phyloP scores from a whole-genome alignment of 1,140 invertebrate species.

The Sycophaga agraensis region DNA sequence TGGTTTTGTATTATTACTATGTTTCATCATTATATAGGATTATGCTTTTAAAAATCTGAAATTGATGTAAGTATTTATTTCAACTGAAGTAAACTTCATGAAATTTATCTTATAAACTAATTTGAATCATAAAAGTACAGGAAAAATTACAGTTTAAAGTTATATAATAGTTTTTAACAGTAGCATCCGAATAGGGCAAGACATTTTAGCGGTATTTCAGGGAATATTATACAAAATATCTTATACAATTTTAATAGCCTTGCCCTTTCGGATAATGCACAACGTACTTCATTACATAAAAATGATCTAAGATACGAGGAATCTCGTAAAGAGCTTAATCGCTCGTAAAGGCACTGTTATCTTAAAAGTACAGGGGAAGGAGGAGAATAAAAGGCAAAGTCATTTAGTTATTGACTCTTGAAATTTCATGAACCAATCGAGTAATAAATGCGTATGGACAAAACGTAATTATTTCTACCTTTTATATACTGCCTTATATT shows the following conservation, averaged over 20 bases:
- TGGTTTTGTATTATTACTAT: no score
- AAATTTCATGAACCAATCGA: no score
- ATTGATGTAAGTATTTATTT: no score
- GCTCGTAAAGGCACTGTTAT: slow-evolving; percentile 19
- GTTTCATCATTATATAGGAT: no score
- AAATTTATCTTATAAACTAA: no score
- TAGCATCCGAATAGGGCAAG: neutral
- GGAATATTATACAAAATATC: neutral
- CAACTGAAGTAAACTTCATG: no score
- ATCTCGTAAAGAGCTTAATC: slow-evolving; percentile 7
- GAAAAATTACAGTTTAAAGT: neutral
- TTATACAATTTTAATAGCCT: neutral
- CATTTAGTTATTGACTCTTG: neutral
- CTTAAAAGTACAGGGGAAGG: slow-evolving; percentile 13
- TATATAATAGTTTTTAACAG: neutral
- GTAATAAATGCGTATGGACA: no score
- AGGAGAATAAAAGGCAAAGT: neutral
- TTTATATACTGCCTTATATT: no score
- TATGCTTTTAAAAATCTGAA: no score
- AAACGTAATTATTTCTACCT: no score
- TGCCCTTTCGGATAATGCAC: slow-evolving; percentile 5
- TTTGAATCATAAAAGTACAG: neutral
- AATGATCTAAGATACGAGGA: neutral
- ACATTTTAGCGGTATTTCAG: neutral
- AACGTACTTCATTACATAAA: neutral